phyloP scores from a whole-genome alignment of 1,140 invertebrate genomes.

The Musca domestica region DNA sequence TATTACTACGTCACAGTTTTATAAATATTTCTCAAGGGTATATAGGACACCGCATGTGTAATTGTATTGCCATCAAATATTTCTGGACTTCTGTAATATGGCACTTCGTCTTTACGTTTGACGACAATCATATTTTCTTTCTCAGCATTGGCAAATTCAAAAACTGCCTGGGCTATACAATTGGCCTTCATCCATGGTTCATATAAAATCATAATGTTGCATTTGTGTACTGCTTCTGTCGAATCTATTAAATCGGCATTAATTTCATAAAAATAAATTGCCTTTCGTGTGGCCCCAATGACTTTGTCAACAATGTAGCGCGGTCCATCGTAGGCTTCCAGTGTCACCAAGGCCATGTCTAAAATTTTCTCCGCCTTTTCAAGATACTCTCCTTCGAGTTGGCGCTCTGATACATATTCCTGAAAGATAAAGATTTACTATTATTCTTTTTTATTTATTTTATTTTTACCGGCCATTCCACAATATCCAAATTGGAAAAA shows the following conservation, averaged over 20 bases:
- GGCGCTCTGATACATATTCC: not conserved
- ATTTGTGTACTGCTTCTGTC: not conserved
- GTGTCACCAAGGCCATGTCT: not conserved
- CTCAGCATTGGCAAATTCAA: not conserved
- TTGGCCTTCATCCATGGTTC: conserved; percentile 14
- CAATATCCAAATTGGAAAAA: not conserved
- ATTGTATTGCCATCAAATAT: too few relatives aligned
- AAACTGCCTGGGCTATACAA: not conserved
- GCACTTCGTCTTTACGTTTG: too few relatives aligned
- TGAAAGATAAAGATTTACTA: not conserved
- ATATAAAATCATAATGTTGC: not conserved
- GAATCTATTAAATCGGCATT: not conserved
- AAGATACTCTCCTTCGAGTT: not conserved
- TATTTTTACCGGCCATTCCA: not conserved
- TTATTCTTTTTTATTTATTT: not conserved
- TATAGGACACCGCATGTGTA: too few relatives aligned
- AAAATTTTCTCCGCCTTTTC: not conserved
- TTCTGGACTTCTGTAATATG: too few relatives aligned
- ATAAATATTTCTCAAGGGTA: too few relatives aligned
- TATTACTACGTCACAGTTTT: too few relatives aligned
- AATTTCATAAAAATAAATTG: not conserved
- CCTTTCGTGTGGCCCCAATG: not conserved
- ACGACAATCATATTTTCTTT: too few relatives aligned
- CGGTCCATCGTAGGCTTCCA: not conserved
- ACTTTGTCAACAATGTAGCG: not conserved